A percentile compares a stretch with the other conserved stretches of the same genome.
phyloP scores from a whole-genome alignment of 2,113 vertebrate species.

The Chaetodon trifascialis region DNA sequence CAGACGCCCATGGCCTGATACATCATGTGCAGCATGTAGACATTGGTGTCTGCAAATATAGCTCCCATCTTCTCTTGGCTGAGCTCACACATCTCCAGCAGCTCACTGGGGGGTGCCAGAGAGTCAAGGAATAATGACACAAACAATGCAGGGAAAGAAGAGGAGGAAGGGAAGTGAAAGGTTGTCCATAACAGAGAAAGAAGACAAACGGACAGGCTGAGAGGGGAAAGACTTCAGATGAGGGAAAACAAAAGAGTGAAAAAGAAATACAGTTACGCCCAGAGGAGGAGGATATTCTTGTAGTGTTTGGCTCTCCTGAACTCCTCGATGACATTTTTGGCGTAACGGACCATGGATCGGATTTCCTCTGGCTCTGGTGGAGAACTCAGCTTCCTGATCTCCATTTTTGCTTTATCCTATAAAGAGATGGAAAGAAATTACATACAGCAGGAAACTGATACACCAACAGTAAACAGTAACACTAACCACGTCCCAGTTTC shows the following conservation, averaged over 20 bases:
- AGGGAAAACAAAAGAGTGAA: background rate
- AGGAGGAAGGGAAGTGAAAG: background rate
- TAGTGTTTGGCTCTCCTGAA: slow-evolving; percentile 98
- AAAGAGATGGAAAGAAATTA: background rate
- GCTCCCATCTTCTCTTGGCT: slow-evolving; percentile 96
- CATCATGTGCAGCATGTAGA: slow-evolving; percentile 99
- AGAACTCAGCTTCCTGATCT: slow-evolving; percentile 87
- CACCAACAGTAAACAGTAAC: background rate
- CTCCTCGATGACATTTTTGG: slow-evolving; percentile 95
- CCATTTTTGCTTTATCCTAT: slow-evolving; percentile 94
- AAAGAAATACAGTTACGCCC: background rate
- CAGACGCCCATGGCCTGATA: slow-evolving; percentile 99
- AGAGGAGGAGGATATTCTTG: slow-evolving; percentile 95
- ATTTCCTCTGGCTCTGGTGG: slow-evolving; percentile 86
- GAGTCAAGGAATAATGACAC: slow-evolving; percentile 86
- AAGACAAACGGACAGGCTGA: background rate
- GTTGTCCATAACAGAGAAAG: background rate
- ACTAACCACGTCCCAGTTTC: background rate
- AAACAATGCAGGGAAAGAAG: background rate
- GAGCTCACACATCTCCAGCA: slow-evolving; percentile 96
- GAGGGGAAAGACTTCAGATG: background rate
- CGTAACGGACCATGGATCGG: slow-evolving; percentile 90
- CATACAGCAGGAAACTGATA: background rate
- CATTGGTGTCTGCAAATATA: slow-evolving; percentile 93
- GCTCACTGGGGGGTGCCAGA: slow-evolving; percentile 90